Percentiles rank a stretch among this genome's conserved stretches.
Evolutionary conservation across 2,888 invertebrate species (phyloP).

Genomic region (Nomada flava): DNA sequence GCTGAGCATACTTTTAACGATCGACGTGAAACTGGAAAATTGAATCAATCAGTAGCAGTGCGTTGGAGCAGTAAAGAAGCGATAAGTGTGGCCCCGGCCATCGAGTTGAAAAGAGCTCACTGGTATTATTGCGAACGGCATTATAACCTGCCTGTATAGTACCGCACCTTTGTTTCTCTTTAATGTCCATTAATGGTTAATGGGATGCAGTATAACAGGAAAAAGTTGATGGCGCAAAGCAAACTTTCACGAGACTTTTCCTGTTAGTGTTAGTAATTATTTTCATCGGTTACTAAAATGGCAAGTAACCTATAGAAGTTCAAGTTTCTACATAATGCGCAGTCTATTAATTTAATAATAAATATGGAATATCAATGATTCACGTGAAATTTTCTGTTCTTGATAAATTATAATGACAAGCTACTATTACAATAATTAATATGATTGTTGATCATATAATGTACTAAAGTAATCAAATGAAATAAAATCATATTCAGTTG

Average conservation of each 20-base stretch:
- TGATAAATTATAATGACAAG: no score
- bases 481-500: no score
- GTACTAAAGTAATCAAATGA: no score
- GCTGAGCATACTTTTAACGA: no score
- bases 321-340: no score
- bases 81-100: constrained; percentile 28
- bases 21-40: no score
- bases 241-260: constrained; percentile 11
- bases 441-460: no score
- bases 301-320: not conserved
- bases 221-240: constrained; percentile 4
- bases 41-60: no score
- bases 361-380: no score
- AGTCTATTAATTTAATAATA: no score
- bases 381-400: no score
- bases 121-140: constrained; percentile 15
- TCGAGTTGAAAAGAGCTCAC: constrained; percentile 38
- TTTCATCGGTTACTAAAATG: not conserved
- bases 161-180: constrained; percentile 52
- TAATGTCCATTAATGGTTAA: constrained; percentile 28
- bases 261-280: constrained; percentile 2
- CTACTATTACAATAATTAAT: no score
- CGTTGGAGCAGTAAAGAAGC: not conserved
- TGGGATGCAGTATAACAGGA: constrained; percentile 1
- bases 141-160: constrained; percentile 29